Evolutionary conservation across 2,888 invertebrate genomes (phyloP), one percentile per base, ranked within the genome.

Genomic region (Drosophila maculinotata): DNA sequence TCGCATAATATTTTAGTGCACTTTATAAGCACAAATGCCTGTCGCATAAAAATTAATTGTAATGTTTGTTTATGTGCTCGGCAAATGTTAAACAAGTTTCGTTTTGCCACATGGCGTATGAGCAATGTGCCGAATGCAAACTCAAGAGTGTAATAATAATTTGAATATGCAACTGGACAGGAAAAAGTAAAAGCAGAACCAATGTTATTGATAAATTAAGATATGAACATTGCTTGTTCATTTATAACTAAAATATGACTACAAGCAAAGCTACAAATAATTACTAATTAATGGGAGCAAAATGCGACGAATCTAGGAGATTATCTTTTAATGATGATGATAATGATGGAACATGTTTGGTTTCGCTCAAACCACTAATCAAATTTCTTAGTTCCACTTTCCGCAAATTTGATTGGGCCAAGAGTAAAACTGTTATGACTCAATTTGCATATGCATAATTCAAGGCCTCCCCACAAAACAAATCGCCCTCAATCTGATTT

Each of bases 11-110:
- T 80, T 83, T 82, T 80, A 73, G 73, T 70, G 44, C 64, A 85
- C 68, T 85, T 82, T 82, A 85, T 85, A 85, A 85, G 78, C 83
- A 74, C 79, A 82, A 82, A 85, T 85, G 83, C 74, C 84, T 83
- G 86, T 82, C 87, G 76, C 81, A 84, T 86, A 84, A 84, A 86
- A 81, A 70, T 83, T 85, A 87, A 87, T 88, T 87, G 86, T 86
- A 77, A 88, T 80, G 77, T 82, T 84, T 87, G 80, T 88, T 88
- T 86, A 87, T 80, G 84, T 68, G 83, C 69, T 76, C 77, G 63
- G 69, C 38, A 73, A 72, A 56, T 69, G 76, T 71, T 71, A 68
- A 76, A 62, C 77, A 64, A 67, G 78, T 76, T 71, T 59, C 41
- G 12, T 20, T 35, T 23, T 35, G 59, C 59, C 44, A 70, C 67